Conservation (phyloP, 2,113 vertebrate species). For the Melanocharis versteri region DNA sequence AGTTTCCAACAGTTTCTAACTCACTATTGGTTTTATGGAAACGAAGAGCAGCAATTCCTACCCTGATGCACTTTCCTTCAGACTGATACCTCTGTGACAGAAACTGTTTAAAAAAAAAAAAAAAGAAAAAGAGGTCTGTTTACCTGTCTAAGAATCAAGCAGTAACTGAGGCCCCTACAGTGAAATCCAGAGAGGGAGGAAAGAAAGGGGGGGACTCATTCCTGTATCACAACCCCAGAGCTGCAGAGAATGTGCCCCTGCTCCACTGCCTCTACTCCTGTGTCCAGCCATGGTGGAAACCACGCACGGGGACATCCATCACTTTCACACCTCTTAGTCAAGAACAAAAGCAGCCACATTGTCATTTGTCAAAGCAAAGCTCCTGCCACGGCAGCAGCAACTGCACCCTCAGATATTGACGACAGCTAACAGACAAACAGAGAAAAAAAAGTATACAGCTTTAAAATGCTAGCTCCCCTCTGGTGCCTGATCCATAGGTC, state of each 20-base stretch:
- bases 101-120: not conserved
- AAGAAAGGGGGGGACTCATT: not conserved
- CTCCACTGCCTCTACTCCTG: not conserved
- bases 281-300: not conserved
- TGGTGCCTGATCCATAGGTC: not conserved
- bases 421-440: not conserved
- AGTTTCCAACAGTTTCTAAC: not conserved
- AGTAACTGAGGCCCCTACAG: not conserved
- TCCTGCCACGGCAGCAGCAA: not conserved
- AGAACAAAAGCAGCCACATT: not conserved
- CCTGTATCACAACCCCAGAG: not conserved
- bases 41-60: not conserved
- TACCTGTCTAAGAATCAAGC: not conserved
- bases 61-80: not conserved
- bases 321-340: not conserved
- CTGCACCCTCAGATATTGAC: not conserved
- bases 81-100: not conserved
- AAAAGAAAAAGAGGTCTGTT: not conserved
- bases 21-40: not conserved
- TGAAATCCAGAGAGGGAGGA: not conserved
- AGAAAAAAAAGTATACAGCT: not conserved
- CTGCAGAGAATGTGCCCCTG: rapidly evolving
- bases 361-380: not conserved
- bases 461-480: not conserved
- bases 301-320: not conserved